phyloP scores from a whole-genome alignment of 2,113 vertebrate genomes.

The Atrichornis clamosus region DNA sequence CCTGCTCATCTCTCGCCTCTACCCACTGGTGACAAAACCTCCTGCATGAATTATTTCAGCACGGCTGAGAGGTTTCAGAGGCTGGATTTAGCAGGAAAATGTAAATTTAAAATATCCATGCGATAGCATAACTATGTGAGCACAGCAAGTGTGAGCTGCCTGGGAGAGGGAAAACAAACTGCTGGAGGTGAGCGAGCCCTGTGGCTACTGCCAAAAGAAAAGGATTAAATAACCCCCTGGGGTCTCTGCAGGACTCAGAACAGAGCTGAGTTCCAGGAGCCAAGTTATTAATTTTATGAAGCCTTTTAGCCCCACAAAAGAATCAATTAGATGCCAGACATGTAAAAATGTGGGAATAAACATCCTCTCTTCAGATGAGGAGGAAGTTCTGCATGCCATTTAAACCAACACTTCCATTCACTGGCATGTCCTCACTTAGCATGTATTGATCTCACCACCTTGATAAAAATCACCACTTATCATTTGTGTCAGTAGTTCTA shows the following conservation, averaged over 20 bases:
- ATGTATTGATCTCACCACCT: neutral
- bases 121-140: neutral
- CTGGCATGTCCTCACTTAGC: neutral
- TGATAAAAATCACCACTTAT: neutral
- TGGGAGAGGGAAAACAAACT: neutral
- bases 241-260: neutral
- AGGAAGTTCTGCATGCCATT: neutral
- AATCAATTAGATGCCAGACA: neutral
- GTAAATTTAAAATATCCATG: neutral
- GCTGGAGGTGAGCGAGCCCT: neutral
- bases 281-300: constrained; percentile 10
- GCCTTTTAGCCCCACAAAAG: neutral
- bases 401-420: neutral
- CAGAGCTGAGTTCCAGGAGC: neutral
- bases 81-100: neutral
- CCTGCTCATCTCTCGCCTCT: neutral
- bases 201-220: neutral
- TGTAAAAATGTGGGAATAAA: neutral
- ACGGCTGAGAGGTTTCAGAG: neutral
- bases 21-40: neutral
- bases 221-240: neutral
- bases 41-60: neutral
- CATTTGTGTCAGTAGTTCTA: neutral
- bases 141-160: neutral
- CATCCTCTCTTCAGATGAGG: neutral